A percentile compares a stretch with the other conserved stretches of the same genome.
These are phyloP conservation scores for Diploptera punctata DNA, from an alignment of 2,888 invertebrate species.

Conservation along the genomic window DNA sequence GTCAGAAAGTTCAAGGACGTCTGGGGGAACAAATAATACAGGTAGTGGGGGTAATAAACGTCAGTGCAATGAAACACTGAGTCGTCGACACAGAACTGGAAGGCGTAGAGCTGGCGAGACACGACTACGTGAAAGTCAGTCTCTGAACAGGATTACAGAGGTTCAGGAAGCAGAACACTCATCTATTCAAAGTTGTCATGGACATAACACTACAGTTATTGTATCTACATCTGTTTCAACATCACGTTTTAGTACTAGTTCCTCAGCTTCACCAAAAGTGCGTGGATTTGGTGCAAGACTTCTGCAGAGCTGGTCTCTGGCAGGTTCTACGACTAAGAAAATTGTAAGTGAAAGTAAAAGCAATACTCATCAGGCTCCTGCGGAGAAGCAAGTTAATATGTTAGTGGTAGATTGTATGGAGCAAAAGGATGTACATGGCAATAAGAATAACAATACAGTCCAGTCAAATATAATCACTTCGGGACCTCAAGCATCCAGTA, in stretches of 20 bases:
- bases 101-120: constrained; percentile 68
- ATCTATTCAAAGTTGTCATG: constrained; percentile 32
- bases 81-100: constrained; percentile 61
- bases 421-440: not conserved
- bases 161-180: constrained; percentile 73
- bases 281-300: constrained; percentile 61
- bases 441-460: not conserved
- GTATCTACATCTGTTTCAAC: constrained; percentile 42
- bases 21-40: constrained; percentile 46
- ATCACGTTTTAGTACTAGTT: constrained; percentile 45
- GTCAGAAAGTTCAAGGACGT: constrained; percentile 35
- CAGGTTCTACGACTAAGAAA: constrained; percentile 26
- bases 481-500: not conserved
- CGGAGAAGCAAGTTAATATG: constrained; percentile 2
- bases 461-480: not conserved
- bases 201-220: constrained; percentile 26
- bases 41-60: constrained; percentile 50
- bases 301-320: constrained; percentile 57
- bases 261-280: constrained; percentile 53
- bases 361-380: not conserved
- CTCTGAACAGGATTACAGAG: constrained; percentile 84
- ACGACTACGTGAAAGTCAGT: constrained; percentile 79
- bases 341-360: constrained; percentile 1
- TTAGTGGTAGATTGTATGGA: not conserved
- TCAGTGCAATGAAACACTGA: constrained; percentile 53